Evolutionary conservation across 2,888 invertebrate species (phyloP).

Genomic region (Thereva nobilitata): DNA sequence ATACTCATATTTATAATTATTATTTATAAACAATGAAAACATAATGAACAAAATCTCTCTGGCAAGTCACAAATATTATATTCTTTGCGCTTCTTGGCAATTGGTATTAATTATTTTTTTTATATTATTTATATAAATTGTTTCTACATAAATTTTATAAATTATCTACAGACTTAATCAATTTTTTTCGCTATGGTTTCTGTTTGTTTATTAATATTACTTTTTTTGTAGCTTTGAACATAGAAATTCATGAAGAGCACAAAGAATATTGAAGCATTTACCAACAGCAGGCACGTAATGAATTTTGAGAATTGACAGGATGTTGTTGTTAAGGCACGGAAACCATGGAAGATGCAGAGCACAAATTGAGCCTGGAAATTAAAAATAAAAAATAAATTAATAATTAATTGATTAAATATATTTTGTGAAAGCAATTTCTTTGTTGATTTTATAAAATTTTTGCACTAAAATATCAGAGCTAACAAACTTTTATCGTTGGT

Average conservation of each 20-base stretch:
- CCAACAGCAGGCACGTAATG: conserved; percentile 73
- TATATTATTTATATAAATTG: conserved; percentile 9
- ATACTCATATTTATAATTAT: no score
- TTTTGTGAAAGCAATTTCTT: not conserved
- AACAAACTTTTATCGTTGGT: no score
- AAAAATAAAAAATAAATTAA: conserved; percentile 22
- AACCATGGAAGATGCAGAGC: conserved; percentile 56
- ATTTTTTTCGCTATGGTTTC: conserved; percentile 35
- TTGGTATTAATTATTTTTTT: not conserved
- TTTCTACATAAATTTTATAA: conserved; percentile 8
- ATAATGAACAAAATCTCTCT: conserved; percentile 22
- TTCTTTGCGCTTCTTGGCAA: conserved; percentile 14
- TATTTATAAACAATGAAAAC: conserved; percentile 9
- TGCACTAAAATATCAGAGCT: no score
- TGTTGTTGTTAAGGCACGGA: conserved; percentile 54
- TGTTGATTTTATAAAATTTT: no score
- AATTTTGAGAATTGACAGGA: conserved; percentile 60
- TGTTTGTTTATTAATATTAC: conserved; percentile 35
- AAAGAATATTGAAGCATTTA: conserved; percentile 87
- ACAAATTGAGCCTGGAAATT: conserved; percentile 57
- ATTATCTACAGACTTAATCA: conserved; percentile 24
- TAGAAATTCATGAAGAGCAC: conserved; percentile 91
- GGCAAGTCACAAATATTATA: conserved; percentile 9
- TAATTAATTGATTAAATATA: not conserved
- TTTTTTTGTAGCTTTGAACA: conserved; percentile 73